phyloP scores from a whole-genome alignment of 2,797 vertebrate genomes.

The Pseudochaenichthys georgianus region DNA sequence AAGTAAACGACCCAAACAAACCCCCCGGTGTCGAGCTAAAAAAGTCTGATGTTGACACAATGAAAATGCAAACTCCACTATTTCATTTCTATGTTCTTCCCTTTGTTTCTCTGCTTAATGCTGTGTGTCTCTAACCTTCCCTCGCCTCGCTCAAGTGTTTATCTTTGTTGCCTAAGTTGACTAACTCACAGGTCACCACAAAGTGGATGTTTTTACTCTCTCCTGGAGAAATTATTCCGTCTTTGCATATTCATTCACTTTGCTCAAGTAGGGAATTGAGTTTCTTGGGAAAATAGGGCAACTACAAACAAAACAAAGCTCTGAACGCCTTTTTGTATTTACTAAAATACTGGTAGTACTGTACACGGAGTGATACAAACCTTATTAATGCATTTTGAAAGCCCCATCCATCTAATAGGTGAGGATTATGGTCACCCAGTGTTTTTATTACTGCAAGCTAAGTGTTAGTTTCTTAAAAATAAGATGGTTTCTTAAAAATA shows the following conservation, averaged over 20 bases:
- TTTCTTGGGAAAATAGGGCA: constrained; percentile 55
- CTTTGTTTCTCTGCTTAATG: constrained; percentile 56
- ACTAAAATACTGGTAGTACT: constrained; percentile 29
- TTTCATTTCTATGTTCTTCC: constrained; percentile 42
- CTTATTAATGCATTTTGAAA: constrained; percentile 41
- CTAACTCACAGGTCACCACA: constrained; percentile 51
- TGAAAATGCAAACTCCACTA: constrained; percentile 51
- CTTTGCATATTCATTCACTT: constrained; percentile 63
- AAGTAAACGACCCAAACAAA: constrained; percentile 44
- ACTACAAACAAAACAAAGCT: constrained; percentile 61
- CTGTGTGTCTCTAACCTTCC: constrained; percentile 56
- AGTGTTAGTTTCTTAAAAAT: constrained; percentile 19
- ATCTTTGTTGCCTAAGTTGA: constrained; percentile 60
- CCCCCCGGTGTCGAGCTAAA: constrained; percentile 53
- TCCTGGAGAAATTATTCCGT: constrained; percentile 51
- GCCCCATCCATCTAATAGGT: constrained; percentile 36
- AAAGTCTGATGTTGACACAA: constrained; percentile 55
- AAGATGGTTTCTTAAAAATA: constrained; percentile 24
- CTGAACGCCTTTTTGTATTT: constrained; percentile 44
- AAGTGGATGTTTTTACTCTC: constrained; percentile 59
- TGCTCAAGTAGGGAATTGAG: constrained; percentile 60
- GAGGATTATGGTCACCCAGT: constrained; percentile 28
- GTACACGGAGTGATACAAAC: constrained; percentile 27
- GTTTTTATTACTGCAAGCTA: constrained; percentile 15
- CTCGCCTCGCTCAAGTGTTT: constrained; percentile 54